Conservation (phyloP, 1,140 invertebrate species). For the Metopolophium dirhodum region DNA sequence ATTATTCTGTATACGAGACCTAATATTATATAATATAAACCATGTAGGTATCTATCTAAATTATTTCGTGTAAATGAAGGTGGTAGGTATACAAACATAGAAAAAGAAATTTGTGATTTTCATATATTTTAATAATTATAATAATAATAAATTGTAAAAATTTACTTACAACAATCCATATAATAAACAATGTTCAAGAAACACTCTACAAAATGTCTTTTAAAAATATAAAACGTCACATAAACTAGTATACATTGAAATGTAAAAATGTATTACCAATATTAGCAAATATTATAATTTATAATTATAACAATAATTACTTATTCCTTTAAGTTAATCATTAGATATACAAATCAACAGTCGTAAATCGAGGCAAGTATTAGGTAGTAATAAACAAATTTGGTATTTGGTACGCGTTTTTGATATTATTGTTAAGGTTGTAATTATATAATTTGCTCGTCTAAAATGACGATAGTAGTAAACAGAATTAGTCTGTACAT, state of each 20-base stretch:
- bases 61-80: neutral
- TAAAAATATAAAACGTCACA: constrained; percentile 50
- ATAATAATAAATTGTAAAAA: constrained; percentile 46
- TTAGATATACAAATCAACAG: neutral
- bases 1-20: neutral
- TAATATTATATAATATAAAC: neutral
- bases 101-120: constrained; percentile 12
- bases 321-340: neutral
- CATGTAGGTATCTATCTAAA: neutral
- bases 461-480: neutral
- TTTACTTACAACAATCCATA: constrained; percentile 43
- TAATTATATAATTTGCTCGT: neutral
- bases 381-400: neutral
- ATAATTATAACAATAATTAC: constrained; percentile 26
- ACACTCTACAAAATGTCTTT: constrained; percentile 46
- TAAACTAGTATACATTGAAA: constrained; percentile 48
- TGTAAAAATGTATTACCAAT: constrained; percentile 44
- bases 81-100: neutral
- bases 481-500: neutral
- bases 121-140: constrained; percentile 39
- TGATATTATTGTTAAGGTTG: neutral
- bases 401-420: neutral
- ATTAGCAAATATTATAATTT: neutral
- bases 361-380: neutral
- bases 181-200: constrained; percentile 50